A percentile compares a stretch with the other conserved stretches of the same genome.
phyloP scores from a whole-genome alignment of 2,113 vertebrate genomes.

The Callorhinus ursinus region DNA sequence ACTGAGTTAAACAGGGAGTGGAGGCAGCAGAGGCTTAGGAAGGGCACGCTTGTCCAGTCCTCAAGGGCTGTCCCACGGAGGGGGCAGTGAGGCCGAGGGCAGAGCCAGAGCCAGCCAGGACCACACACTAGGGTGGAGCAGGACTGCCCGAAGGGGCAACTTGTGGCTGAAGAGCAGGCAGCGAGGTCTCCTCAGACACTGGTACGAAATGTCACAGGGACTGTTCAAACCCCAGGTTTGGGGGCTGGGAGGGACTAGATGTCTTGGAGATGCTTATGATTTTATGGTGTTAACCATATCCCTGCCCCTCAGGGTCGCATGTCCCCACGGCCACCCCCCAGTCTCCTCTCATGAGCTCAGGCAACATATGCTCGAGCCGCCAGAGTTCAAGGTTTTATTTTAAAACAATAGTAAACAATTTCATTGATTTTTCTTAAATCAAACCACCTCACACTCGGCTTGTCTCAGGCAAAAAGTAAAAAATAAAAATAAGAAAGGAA shows the following conservation, averaged over 20 bases:
- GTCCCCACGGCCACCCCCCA: neutral
- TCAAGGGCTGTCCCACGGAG: neutral
- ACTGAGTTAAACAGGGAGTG: neutral
- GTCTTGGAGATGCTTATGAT: neutral
- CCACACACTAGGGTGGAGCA: too few species aligned
- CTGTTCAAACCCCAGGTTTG: neutral
- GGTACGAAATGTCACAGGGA: too few species aligned
- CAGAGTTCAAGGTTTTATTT: slow-evolving; percentile 80
- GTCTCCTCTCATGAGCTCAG: neutral
- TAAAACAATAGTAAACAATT: slow-evolving; percentile 83
- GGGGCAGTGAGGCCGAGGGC: neutral
- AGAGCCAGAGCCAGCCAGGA: neutral
- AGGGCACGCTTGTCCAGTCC: neutral
- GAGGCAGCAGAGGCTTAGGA: neutral
- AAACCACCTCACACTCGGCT: slow-evolving; percentile 79
- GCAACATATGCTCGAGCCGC: neutral
- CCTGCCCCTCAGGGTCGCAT: rapidly evolving
- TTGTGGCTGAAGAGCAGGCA: neutral
- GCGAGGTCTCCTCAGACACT: neutral
- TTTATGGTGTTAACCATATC: rapidly evolving
- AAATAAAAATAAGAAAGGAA: slow-evolving; percentile 64
- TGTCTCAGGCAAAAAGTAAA: slow-evolving; percentile 74
- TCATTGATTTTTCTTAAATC: slow-evolving; percentile 74
- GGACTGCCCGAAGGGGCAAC: too few species aligned
- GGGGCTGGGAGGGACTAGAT: neutral